Conservation (phyloP, 2,888 invertebrate species). For the Shargacucullia verbasci region DNA sequence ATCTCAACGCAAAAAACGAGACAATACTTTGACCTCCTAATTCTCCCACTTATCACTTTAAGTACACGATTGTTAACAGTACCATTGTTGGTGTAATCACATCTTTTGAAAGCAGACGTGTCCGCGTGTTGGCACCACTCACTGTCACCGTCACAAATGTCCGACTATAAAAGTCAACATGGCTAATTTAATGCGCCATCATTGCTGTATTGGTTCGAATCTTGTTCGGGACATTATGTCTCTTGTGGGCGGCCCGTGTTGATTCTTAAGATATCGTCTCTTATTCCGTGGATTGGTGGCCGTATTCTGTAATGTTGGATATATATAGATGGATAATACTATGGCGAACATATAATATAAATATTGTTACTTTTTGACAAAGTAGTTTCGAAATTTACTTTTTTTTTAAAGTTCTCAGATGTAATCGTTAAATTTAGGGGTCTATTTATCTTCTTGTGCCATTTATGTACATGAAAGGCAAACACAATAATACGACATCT, state of each 20-base stretch:
- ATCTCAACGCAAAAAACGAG: conserved; percentile 16
- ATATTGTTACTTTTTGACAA: conserved; percentile 3
- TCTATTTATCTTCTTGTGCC: too few relatives aligned
- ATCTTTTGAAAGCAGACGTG: conserved; percentile 67
- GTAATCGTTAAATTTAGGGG: neutral
- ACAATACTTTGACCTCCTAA: conserved; percentile 22
- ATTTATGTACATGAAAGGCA: too few relatives aligned
- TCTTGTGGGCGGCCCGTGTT: conserved; percentile 78
- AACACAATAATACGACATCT: too few relatives aligned
- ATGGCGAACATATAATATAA: neutral
- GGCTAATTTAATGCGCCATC: conserved; percentile 80
- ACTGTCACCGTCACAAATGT: conserved; percentile 78
- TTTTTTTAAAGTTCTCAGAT: neutral
- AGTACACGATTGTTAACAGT: conserved; percentile 37
- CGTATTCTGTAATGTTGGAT: conserved; percentile 59
- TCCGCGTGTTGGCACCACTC: conserved; percentile 67
- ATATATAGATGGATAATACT: conserved; percentile 4
- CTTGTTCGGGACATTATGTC: conserved; percentile 73
- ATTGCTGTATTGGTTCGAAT: conserved; percentile 68
- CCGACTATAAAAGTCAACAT: conserved; percentile 76
- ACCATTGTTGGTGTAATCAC: conserved; percentile 66
- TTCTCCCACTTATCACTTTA: conserved; percentile 32
- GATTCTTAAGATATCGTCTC: conserved; percentile 77
- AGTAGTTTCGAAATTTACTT: neutral
- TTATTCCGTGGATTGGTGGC: conserved; percentile 53